Conservation (phyloP, 1,140 invertebrate genomes). For the Achatina immaculata region DNA sequence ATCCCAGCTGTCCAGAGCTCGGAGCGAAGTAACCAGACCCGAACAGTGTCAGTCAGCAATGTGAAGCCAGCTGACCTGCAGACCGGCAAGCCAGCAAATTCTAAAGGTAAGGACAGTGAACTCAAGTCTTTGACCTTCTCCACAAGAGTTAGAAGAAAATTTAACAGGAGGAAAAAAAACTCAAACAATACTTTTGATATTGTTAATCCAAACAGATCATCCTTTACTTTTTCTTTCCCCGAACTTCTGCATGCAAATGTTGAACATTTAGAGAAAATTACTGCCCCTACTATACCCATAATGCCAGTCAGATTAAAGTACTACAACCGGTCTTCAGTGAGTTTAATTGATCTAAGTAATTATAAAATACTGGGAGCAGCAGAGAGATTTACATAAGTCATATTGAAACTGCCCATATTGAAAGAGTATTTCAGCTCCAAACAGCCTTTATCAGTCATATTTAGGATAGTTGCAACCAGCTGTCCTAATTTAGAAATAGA, state of each 20-base stretch:
- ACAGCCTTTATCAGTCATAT: too few relatives aligned
- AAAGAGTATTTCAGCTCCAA: too few relatives aligned
- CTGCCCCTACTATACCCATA: conserved; percentile 45
- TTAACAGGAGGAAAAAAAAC: conserved; percentile 5
- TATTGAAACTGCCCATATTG: too few relatives aligned
- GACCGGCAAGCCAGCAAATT: conserved; percentile 52
- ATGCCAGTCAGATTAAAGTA: conserved; percentile 57
- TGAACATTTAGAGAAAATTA: conserved; percentile 34
- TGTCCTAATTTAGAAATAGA: too few relatives aligned
- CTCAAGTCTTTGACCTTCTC: conserved; percentile 55
- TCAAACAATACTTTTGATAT: conserved; percentile 23
- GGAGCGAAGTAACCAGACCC: conserved; percentile 27
- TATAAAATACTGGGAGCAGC: background rate
- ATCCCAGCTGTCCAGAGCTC: conserved; percentile 43
- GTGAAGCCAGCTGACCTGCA: conserved; percentile 61
- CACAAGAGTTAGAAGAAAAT: background rate
- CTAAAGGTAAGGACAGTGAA: conserved; percentile 60
- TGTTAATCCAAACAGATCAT: conserved; percentile 40
- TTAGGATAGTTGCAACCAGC: too few relatives aligned
- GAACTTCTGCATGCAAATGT: conserved; percentile 59
- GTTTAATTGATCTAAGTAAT: conserved; percentile 33
- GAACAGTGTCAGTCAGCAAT: conserved; percentile 56
- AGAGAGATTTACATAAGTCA: too few relatives aligned
- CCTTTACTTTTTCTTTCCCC: conserved; percentile 48
- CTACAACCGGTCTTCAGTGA: conserved; percentile 54